These are phyloP conservation scores for Aphrophora alni DNA, from an alignment of 2,888 invertebrate genomes.

Conservation along the genomic window DNA sequence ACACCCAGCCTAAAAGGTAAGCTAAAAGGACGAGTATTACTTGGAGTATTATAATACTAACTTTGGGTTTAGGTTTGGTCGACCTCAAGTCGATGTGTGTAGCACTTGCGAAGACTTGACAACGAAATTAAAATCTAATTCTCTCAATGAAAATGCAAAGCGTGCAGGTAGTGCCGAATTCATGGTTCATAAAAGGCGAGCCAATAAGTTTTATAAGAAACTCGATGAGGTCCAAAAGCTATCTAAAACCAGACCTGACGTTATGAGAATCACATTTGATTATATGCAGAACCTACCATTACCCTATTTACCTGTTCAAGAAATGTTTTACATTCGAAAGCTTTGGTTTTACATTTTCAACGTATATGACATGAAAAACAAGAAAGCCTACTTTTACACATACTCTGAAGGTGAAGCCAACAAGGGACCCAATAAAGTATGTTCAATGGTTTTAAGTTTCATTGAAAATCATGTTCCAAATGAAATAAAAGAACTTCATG, in stretches of 20 bases:
- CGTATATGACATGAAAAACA: constrained; percentile 41
- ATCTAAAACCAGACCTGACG: neutral
- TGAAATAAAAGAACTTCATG: constrained; percentile 38
- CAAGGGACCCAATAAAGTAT: constrained; percentile 44
- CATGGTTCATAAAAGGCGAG: neutral
- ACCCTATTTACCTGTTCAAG: constrained; percentile 11
- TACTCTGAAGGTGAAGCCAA: constrained; percentile 49
- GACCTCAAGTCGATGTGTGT: neutral
- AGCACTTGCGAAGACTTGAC: neutral
- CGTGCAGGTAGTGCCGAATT: neutral
- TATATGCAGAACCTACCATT: constrained; percentile 32
- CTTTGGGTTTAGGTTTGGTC: neutral
- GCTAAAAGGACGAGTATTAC: neutral
- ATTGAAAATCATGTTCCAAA: constrained; percentile 23
- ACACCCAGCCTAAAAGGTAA: constrained; percentile 13
- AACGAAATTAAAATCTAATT: neutral
- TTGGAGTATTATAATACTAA: neutral
- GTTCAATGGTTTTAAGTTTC: constrained; percentile 8
- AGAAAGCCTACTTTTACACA: constrained; percentile 46
- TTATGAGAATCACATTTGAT: neutral
- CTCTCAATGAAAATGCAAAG: neutral
- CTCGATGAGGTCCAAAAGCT: too few relatives aligned
- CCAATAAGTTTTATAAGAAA: neutral
- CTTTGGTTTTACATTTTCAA: constrained; percentile 43
- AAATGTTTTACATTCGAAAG: constrained; percentile 16